phyloP scores from a whole-genome alignment of 1,140 invertebrate species.

The Vanessa tameamea region DNA sequence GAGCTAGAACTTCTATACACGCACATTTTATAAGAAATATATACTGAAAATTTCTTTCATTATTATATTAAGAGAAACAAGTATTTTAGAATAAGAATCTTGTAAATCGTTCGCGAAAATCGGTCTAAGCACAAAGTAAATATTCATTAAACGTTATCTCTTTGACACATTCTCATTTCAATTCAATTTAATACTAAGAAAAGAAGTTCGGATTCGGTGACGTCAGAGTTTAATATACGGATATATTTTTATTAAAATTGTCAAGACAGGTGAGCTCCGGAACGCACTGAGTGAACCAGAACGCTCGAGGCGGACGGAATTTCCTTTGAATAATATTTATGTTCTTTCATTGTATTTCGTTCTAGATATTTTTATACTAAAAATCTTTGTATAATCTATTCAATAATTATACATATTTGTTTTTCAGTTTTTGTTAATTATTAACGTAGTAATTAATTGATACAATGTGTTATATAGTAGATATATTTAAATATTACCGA shows the following conservation, averaged over 20 bases:
- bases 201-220: constrained; percentile 17
- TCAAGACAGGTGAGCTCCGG: constrained; percentile 51
- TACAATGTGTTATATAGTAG: too few relatives aligned
- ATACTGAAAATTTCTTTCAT: too few relatives aligned
- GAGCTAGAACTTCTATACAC: too few relatives aligned
- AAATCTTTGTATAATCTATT: background rate
- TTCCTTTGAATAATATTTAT: constrained; percentile 12
- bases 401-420: background rate
- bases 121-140: background rate
- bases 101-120: too few relatives aligned
- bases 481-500: too few relatives aligned
- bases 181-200: constrained; percentile 46
- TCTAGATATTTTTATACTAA: too few relatives aligned
- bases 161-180: constrained; percentile 31
- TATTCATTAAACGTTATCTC: background rate
- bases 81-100: too few relatives aligned
- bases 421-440: background rate
- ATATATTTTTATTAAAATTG: constrained; percentile 68
- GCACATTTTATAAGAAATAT: too few relatives aligned
- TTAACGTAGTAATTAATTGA: background rate
- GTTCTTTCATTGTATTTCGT: background rate
- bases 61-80: too few relatives aligned
- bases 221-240: constrained; percentile 10
- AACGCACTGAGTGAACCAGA: constrained; percentile 2
- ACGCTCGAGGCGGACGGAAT: background rate